phyloP scores from a whole-genome alignment of 2,888 invertebrate species.

The Epinotia ramella region DNA sequence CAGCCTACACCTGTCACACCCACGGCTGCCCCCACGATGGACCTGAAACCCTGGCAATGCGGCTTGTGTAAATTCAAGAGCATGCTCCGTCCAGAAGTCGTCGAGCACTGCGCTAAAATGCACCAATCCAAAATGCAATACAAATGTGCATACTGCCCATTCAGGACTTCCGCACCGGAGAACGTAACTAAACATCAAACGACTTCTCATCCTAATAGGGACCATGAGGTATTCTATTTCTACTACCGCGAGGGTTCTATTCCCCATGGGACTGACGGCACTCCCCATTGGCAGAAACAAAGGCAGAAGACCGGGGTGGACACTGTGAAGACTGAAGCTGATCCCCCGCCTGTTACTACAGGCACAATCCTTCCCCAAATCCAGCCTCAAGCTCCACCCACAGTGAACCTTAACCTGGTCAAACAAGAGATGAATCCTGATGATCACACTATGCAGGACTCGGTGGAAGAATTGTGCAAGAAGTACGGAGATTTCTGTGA shows the following conservation, averaged over 20 bases:
- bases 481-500: constrained; percentile 73
- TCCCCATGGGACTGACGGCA: constrained; percentile 66
- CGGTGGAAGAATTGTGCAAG: constrained; percentile 66
- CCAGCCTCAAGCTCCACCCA: constrained; percentile 13
- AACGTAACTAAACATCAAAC: constrained; percentile 86
- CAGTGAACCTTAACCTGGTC: constrained; percentile 69
- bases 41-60: constrained; percentile 89
- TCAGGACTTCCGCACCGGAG: constrained; percentile 79
- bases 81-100: constrained; percentile 85
- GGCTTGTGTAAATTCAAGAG: constrained; percentile 87
- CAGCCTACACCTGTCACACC: constrained; percentile 49
- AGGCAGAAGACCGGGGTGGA: constrained; percentile 54
- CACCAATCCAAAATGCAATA: constrained; percentile 89
- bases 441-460: constrained; percentile 54
- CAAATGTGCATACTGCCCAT: constrained; percentile 89
- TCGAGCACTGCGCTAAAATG: constrained; percentile 82
- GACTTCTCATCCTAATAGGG: constrained; percentile 82
- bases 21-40: constrained; percentile 70
- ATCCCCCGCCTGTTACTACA: constrained; percentile 23
- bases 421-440: constrained; percentile 61
- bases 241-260: constrained; percentile 82
- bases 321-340: constrained; percentile 62
- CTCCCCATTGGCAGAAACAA: constrained; percentile 71
- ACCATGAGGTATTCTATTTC: constrained; percentile 75
- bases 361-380: constrained; percentile 12